These are phyloP conservation scores for Acrobasis suavella DNA, from an alignment of 2,888 invertebrate species.

Conservation along the genomic window DNA sequence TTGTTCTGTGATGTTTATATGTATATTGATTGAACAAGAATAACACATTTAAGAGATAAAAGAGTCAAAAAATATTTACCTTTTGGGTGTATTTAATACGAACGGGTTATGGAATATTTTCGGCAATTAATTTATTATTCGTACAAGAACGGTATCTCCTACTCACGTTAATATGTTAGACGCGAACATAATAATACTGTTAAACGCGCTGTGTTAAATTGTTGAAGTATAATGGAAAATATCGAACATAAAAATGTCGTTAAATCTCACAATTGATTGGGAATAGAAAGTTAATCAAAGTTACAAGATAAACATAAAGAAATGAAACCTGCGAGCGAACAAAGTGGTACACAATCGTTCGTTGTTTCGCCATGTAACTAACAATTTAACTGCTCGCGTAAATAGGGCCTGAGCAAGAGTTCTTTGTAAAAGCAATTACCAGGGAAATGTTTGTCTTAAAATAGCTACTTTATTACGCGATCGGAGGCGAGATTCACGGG, in stretches of 20 bases:
- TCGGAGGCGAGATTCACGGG: slow-evolving; percentile 42
- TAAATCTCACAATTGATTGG: background rate
- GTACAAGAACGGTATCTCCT: background rate
- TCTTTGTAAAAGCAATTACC: slow-evolving; percentile 43
- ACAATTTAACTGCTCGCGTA: slow-evolving; percentile 15
- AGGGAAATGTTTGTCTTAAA: slow-evolving; percentile 47
- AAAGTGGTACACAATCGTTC: slow-evolving; percentile 2
- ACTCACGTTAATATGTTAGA: background rate
- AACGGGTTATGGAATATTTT: background rate
- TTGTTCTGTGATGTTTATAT: no score
- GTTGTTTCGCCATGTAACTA: slow-evolving; percentile 5
- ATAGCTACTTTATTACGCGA: slow-evolving; percentile 55
- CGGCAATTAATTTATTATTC: background rate
- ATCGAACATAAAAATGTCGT: background rate
- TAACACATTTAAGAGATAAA: background rate
- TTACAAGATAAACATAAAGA: background rate
- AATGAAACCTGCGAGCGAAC: background rate
- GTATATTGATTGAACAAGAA: no score
- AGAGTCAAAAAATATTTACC: background rate
- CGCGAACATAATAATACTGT: background rate
- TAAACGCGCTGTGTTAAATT: background rate
- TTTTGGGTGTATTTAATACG: background rate
- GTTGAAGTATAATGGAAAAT: background rate
- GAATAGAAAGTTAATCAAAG: background rate
- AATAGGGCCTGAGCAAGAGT: slow-evolving; percentile 19